Evolutionary conservation across 2,113 vertebrate genomes (phyloP), one percentile per base, ranked within the genome.

Genomic region (Melozone crissalis): DNA sequence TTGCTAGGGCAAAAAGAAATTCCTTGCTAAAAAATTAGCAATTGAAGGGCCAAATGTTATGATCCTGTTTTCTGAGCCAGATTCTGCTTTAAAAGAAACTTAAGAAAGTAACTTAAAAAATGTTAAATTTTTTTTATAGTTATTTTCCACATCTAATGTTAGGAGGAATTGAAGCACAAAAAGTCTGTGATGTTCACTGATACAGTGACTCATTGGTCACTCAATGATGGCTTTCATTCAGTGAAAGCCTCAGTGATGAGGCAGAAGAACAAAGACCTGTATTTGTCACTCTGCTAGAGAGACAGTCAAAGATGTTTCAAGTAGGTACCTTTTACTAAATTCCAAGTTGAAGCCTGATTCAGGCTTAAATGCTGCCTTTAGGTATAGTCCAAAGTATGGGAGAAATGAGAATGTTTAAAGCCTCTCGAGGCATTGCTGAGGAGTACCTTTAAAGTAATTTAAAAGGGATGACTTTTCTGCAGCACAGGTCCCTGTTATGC

Each of bases 61-160:
- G 13, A 68, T 63, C 23, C 57, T 41, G 13, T 49, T 84, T 31
- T 92, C 31, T 37, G 24, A 87, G 44, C 13, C 33, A 52, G n/a
- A 79, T 11, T 61, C 27, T 47, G 19, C 15, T 87, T 79, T 57
- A 75, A 72, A 92, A 69, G 46, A 77, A 93, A 82, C 27, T 84
- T 59, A 52, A 55, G 30, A 89, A 91, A 73, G 31, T 51, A 92
- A 87, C 22, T 65, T 57, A 71, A 47, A 79, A 87, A 77, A 63
- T 41, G 79, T 54, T 11, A 72, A 18, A 49, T 30, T 73, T 47
- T 79, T 78, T 79, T 79, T 5, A 20, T 65, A 71, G 35, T 37
- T 92, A 67, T 90, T 93, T 93, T 89, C 73, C 31, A 51, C 89
- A 87, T 71, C 67, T 88, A 94, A 72, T 52, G 24, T 71, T 73